These are phyloP conservation scores for Lacerta bilineata DNA, from an alignment of 2,797 vertebrate genomes.

Conservation along the genomic window DNA sequence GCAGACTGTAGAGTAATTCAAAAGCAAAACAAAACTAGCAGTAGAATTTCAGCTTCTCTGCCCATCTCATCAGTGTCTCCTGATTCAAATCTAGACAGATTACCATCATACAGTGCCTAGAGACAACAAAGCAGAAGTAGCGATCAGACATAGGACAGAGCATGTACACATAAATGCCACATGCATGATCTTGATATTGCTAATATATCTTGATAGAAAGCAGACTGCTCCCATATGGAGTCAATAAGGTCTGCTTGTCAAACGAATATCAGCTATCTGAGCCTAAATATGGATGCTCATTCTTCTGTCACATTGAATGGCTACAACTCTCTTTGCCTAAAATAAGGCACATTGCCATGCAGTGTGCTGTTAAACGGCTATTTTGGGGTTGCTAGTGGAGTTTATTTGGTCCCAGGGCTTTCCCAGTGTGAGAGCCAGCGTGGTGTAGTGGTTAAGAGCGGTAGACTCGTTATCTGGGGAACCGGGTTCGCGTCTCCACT, in stretches of 20 bases:
- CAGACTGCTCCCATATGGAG: conserved; percentile 4
- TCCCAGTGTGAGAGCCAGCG: no score
- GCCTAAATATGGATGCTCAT: conserved; percentile 25
- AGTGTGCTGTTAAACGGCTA: not conserved
- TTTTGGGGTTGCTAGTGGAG: not conserved
- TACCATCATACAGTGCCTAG: conserved; percentile 20
- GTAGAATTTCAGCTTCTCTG: not conserved
- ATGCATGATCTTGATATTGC: not conserved
- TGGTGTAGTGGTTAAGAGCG: no score
- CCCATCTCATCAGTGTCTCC: conserved; percentile 11
- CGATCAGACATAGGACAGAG: not conserved
- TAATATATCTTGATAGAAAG: conserved; percentile 21
- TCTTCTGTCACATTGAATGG: conserved; percentile 24
- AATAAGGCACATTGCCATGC: not conserved
- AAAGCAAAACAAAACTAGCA: conserved; percentile 20
- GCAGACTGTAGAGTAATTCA: conserved; percentile 13
- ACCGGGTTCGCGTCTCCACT: no score
- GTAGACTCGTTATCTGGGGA: no score
- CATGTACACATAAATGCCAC: not conserved
- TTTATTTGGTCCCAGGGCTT: not conserved
- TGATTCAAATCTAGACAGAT: conserved; percentile 24
- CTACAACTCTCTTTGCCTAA: conserved; percentile 22
- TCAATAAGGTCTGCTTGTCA: conserved; percentile 19
- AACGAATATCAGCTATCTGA: not conserved
- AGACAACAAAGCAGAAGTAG: conserved; percentile 5